These are phyloP conservation scores for Aegotheles bennettii DNA, from an alignment of 2,113 vertebrate genomes.

Conservation along the genomic window DNA sequence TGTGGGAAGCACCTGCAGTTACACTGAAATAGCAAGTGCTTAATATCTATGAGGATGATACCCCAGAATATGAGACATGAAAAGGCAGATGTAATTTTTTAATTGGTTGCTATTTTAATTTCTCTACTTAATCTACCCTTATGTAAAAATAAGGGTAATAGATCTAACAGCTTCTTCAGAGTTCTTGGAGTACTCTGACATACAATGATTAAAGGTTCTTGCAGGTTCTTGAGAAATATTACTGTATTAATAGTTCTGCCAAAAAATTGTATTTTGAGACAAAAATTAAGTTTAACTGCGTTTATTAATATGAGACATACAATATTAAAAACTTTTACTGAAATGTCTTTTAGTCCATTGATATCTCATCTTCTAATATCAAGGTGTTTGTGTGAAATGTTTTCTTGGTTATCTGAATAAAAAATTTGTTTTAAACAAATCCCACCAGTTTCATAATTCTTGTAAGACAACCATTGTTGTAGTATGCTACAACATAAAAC, in stretches of 20 bases:
- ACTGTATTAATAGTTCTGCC: background rate
- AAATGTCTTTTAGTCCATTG: background rate
- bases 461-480: background rate
- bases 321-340: background rate
- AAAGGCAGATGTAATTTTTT: background rate
- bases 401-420: background rate
- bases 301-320: background rate
- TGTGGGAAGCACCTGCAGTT: background rate
- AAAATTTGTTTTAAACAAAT: background rate
- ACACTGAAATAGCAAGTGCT: background rate
- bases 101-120: background rate
- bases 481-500: background rate
- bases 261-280: background rate
- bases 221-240: background rate
- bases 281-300: background rate
- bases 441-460: background rate
- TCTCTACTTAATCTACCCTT: background rate
- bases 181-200: background rate
- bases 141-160: background rate
- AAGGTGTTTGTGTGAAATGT: background rate
- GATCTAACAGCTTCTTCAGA: background rate
- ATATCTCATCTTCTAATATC: background rate
- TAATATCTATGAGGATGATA: background rate
- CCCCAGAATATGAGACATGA: background rate
- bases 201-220: background rate